These are phyloP conservation scores for Caenorhabditis sinica DNA, from an alignment of 2,888 invertebrate genomes.

Conservation along the genomic window DNA sequence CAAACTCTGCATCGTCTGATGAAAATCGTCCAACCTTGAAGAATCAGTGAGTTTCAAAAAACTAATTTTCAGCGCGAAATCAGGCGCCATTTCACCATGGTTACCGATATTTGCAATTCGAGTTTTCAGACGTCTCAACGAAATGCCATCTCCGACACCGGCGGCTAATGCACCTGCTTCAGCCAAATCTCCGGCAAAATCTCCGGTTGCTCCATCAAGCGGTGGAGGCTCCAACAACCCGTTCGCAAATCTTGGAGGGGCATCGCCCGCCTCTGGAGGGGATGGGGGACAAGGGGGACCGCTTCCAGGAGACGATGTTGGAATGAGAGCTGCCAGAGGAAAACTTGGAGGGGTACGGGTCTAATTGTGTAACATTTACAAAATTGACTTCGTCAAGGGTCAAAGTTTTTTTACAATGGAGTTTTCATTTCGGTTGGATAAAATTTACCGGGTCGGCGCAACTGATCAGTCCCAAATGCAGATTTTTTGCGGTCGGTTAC, in stretches of 20 bases:
- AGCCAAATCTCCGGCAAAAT: slow-evolving; percentile 33
- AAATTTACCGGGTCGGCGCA: too few species aligned
- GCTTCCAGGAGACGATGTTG: slow-evolving; percentile 53
- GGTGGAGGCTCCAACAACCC: slow-evolving; percentile 54
- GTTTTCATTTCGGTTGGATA: too few species aligned
- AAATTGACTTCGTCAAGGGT: too few species aligned
- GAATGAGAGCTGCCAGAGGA: slow-evolving; percentile 70
- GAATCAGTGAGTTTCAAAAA: slow-evolving; percentile 38
- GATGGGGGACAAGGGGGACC: slow-evolving; percentile 15
- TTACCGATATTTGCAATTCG: background rate
- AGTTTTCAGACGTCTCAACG: slow-evolving; percentile 55
- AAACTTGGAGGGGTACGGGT: slow-evolving; percentile 72
- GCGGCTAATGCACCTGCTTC: slow-evolving; percentile 43
- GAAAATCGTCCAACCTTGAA: slow-evolving; percentile 36
- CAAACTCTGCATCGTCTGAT: background rate
- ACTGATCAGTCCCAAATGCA: too few species aligned
- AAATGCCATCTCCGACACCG: slow-evolving; percentile 45
- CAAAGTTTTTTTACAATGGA: too few species aligned
- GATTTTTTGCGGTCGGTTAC: too few species aligned
- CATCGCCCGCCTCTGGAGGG: slow-evolving; percentile 26
- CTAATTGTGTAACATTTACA: background rate
- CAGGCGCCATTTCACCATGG: background rate
- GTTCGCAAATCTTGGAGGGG: slow-evolving; percentile 58
- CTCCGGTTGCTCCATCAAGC: background rate
- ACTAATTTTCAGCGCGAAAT: background rate